Evolutionary conservation across 2,888 invertebrate genomes (phyloP).

Genomic region (Drosophila cognata): DNA sequence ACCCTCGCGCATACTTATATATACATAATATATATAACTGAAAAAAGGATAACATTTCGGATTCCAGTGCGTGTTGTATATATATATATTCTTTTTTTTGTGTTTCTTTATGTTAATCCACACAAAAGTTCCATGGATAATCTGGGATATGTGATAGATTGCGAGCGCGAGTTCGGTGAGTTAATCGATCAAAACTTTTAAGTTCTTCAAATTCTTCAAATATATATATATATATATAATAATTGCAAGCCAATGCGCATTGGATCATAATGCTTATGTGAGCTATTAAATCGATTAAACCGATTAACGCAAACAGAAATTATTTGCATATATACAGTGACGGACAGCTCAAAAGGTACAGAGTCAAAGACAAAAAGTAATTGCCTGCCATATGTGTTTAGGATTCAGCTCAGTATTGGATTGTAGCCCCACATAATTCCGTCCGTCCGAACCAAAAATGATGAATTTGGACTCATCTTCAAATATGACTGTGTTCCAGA

Average conservation of each 20-base stretch:
- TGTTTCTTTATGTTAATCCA: background rate
- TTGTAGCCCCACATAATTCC: too few species aligned
- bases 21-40: background rate
- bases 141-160: conserved; percentile 70
- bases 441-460: too few species aligned
- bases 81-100: background rate
- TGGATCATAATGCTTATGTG: conserved; percentile 3
- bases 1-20: background rate
- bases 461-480: too few species aligned
- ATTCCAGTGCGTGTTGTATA: background rate
- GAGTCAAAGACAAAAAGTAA: too few species aligned
- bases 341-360: too few species aligned
- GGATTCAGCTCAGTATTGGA: too few species aligned
- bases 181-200: background rate
- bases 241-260: background rate
- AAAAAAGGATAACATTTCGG: background rate
- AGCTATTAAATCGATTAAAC: conserved; percentile 7
- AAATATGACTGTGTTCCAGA: too few species aligned
- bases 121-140: conserved; percentile 70
- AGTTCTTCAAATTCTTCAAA: background rate
- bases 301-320: conserved; percentile 4
- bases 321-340: background rate
- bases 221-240: too few species aligned
- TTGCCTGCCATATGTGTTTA: too few species aligned
- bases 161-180: conserved; percentile 60